Base-by-base conservation (phyloP, 2,888 invertebrate species). In the Eupelmus urozonus region DNA sequence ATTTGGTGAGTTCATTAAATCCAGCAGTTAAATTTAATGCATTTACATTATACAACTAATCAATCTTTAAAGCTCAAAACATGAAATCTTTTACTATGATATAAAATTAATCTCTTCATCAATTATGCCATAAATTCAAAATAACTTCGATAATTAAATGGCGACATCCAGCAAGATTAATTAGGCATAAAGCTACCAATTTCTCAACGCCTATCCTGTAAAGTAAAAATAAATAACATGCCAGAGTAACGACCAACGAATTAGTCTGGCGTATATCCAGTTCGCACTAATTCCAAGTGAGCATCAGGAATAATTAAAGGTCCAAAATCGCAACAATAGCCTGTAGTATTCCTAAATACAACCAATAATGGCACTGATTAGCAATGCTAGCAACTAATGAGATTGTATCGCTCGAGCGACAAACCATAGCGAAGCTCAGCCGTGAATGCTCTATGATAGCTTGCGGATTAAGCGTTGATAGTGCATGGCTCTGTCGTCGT, bases 281-380 rank as follows among this genome's bases (percentile, higher is more conserved):
- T 71, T 34, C 29, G 60, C 29, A 60, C 49, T 57, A 60, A 57
- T 66, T 60, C 59, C 49, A 20, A 20, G 53, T 53, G 53, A 20
- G 25, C 45, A n/a, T 16, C 53, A 13, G 16, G 34, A 59, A 67
- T 78, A 73, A 78, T 78, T 78, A 72, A 73, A 73, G 72, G 34
- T 55, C 57, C 34, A 60, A 27, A 65, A 59, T 72, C n/a, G 77
- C 60, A 71, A 66, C 72, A 72, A 72, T 78, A 29, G 66, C 18
- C 13, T 20, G 13, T 20, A 57, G 18, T 60, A 73, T 62, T 66
- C 7, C 76, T 77, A 66, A 65, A 71, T 51, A 42, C 40, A 57
- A 53, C 70, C 66, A 75, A 79, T 79, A 70, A 60, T 66, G 23
- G 66, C 40, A 62, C 63, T 79, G 79, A 79, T 79, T 79, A 79